Evolutionary conservation across 2,888 invertebrate species (phyloP), one percentile per base, ranked within the genome.

Genomic region (Odontocerum albicorne): DNA sequence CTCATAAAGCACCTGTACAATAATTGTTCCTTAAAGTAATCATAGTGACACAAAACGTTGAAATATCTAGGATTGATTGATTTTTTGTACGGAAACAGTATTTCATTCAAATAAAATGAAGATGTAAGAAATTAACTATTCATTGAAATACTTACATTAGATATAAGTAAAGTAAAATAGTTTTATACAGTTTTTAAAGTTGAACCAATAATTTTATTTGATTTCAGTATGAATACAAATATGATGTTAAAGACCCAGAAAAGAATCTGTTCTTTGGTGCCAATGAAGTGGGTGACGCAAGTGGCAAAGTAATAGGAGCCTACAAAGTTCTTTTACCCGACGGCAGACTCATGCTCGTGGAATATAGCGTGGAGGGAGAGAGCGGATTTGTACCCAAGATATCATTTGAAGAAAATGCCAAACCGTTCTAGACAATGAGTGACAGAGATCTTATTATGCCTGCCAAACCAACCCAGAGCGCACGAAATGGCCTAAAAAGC

Each of bases 371-470:
- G 0, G 85, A 87, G 62, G 85, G 84, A 4, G 83, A 86, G 59
- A 84, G 84, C 58, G 88, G 88, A 3, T 88, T 85, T 65, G 85
- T 86, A 1, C 87, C 87, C 20, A 85, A 81, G 67, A 83, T 87
- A 62, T 79, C 80, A 39, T 87, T 84, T 66, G 80, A 80, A 64
- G 79, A 82, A 45, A 81, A 80, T 67, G 80, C 81, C n/a, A 82
- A 74, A 63, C 82, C 82, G 22, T 77, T 82, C 62, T 61, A 58
- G 49, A 33, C 22, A 8, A 16, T n/a, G 6, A 12, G 33, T 32
- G n/a, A 20, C 13, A 35, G 7, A 8, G n/a, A 35, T 35, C 4
- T n/a, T n/a, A n/a, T n/a, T n/a, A n/a, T 12, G 13, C 35, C 35
- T 8, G 35, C 35, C 35, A 35, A 12, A n/a, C 12, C n/a, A 4